These are phyloP conservation scores for Heterotis niloticus DNA, from an alignment of 2,113 vertebrate species.

Conservation along the genomic window DNA sequence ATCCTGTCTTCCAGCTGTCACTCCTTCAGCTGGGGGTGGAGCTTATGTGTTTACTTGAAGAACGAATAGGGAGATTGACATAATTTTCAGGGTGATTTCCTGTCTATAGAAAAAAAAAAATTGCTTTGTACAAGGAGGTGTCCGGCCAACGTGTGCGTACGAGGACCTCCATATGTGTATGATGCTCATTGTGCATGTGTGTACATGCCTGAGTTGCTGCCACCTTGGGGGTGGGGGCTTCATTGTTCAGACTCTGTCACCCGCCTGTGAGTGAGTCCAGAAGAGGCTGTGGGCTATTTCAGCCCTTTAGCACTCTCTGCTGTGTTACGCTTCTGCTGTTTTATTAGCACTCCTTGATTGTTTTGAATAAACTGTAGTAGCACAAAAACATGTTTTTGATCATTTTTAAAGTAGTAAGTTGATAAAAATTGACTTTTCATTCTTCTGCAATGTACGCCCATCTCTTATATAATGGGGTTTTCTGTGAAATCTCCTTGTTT, in stretches of 20 bases:
- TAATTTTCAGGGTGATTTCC: neutral
- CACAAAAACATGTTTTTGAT: too few species aligned
- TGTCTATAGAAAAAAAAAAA: neutral
- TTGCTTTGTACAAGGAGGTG: neutral
- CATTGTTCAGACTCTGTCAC: neutral
- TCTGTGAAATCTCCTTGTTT: too few species aligned
- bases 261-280: neutral
- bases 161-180: neutral
- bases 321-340: neutral
- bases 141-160: neutral
- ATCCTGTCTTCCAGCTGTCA: constrained; percentile 62
- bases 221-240: neutral
- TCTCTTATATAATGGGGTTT: too few species aligned
- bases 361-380: too few species aligned
- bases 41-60: neutral
- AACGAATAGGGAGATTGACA: neutral
- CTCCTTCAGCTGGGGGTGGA: constrained; percentile 55
- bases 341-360: neutral
- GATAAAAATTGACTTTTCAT: too few species aligned
- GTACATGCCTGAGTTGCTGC: neutral
- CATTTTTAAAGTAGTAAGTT: too few species aligned
- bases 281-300: neutral
- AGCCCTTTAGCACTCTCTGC: neutral
- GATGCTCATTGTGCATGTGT: neutral
- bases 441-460: too few species aligned